Evolutionary conservation across 2,113 vertebrate species (phyloP), one percentile per base, ranked within the genome.

Genomic region (Corythaeola cristata): DNA sequence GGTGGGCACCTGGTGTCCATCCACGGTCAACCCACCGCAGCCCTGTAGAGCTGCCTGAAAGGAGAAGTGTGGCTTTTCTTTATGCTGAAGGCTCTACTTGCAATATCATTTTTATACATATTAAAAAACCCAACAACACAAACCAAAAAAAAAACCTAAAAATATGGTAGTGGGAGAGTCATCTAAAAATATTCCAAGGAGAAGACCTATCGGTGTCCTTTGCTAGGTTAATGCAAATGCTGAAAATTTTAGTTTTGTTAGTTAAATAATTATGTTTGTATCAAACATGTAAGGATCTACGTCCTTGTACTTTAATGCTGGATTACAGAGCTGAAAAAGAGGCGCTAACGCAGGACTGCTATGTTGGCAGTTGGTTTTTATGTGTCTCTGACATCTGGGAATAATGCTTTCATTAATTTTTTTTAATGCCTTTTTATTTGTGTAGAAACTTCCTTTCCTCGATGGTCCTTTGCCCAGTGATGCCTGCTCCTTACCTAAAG

Each of bases 391-490:
- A 6, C 27, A 21, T 8, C 32, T 59, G 33, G 14, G 27, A 66
- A 28, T 24, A 79, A 39, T 1, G 4, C 15, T 88, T 41, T 47
- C 7, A 5, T 55, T 39, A n/a, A 62, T 71, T 15, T 47, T 2
- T 44, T 63, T 71, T 62, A 12, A 15, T 96, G 9, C 71, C 44
- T 85, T 91, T 88, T 49, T 35, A 1, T 75, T 63, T 26, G 9
- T 67, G 33, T 69, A 98, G 98, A 97, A 98, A 79, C 83, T 98
- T 68, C 96, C 97, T 35, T 59, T 96, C 55, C 85, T 97, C 0
- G 97, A 97, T 2, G 93, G 97, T 18, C 79, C 97, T 37, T 45
- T 96, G 84, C 78, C 96, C 16, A n/a, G 82, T 19, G 80, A 96
- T 49, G 66, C 50, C 33, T 89, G 79, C 56, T 66, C 72, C 50